Evolutionary conservation across 2,797 vertebrate species (phyloP).

Genomic region (Phataginus tetradactyla): DNA sequence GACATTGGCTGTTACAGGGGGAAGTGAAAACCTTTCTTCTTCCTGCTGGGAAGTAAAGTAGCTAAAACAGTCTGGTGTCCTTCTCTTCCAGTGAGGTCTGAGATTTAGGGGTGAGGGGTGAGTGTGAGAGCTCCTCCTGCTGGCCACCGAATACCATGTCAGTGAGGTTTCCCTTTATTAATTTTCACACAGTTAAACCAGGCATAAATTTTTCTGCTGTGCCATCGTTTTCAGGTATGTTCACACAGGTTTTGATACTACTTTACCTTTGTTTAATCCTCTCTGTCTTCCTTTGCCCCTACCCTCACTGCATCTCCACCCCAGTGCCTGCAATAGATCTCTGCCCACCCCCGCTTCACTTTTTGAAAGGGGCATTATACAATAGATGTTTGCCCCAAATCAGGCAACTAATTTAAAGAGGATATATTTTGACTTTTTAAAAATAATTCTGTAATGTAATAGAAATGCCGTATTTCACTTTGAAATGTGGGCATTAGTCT

Average conservation of each 20-base stretch:
- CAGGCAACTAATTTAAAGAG: not conserved
- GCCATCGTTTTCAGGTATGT: not conserved
- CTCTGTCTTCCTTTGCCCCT: not conserved
- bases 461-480: not conserved
- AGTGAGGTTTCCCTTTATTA: too few relatives aligned
- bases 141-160: too few relatives aligned
- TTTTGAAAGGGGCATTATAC: not conserved
- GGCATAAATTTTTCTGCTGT: not conserved
- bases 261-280: not conserved
- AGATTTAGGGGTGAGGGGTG: too few relatives aligned
- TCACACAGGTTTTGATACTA: not conserved
- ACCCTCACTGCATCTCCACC: not conserved
- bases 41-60: too few relatives aligned
- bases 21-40: too few relatives aligned
- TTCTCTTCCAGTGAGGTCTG: too few relatives aligned
- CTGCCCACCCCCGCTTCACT: not conserved
- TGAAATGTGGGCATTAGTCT: not conserved
- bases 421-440: not conserved
- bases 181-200: not conserved
- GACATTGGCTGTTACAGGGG: too few relatives aligned
- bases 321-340: not conserved
- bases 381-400: not conserved
- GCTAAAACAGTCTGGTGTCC: too few relatives aligned
- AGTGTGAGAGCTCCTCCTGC: too few relatives aligned
- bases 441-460: not conserved